These are phyloP conservation scores for Diprion similis DNA, from an alignment of 1,140 invertebrate species.

Conservation along the genomic window DNA sequence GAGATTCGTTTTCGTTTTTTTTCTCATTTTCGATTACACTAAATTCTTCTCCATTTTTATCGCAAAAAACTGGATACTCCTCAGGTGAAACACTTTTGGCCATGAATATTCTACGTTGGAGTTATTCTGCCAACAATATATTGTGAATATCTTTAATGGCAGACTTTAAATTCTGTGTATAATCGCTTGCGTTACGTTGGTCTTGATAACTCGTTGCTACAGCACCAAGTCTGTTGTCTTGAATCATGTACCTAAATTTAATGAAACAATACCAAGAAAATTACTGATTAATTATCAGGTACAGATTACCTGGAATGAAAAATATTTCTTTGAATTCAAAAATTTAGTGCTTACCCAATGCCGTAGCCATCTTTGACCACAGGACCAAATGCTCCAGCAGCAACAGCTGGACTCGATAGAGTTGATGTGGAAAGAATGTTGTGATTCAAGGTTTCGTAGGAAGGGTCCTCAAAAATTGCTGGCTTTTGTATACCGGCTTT, in stretches of 20 bases:
- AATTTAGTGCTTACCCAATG: constrained; percentile 71
- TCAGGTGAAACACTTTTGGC: too few species aligned
- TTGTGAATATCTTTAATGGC: constrained; percentile 72
- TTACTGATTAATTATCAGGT: constrained; percentile 15
- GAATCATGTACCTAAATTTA: constrained; percentile 72
- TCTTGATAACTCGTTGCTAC: constrained; percentile 80
- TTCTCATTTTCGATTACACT: background rate
- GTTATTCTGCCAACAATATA: constrained; percentile 49
- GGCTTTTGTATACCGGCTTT: constrained; percentile 66
- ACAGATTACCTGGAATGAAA: constrained; percentile 1
- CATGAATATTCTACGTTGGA: too few species aligned
- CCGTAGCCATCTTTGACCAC: constrained; percentile 91
- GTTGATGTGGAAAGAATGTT: constrained; percentile 97
- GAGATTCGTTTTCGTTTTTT: too few species aligned
- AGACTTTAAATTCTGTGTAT: constrained; percentile 71
- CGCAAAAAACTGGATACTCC: too few species aligned
- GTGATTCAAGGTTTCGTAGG: constrained; percentile 84
- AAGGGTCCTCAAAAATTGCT: constrained; percentile 79
- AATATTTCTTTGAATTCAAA: constrained; percentile 6
- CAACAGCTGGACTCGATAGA: constrained; percentile 84
- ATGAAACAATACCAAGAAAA: background rate
- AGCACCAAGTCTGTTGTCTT: constrained; percentile 77
- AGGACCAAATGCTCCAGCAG: constrained; percentile 93
- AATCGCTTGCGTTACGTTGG: constrained; percentile 73
- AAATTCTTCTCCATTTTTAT: background rate